Base-by-base conservation (phyloP, 2,797 vertebrate species). In the Agapornis canus region DNA sequence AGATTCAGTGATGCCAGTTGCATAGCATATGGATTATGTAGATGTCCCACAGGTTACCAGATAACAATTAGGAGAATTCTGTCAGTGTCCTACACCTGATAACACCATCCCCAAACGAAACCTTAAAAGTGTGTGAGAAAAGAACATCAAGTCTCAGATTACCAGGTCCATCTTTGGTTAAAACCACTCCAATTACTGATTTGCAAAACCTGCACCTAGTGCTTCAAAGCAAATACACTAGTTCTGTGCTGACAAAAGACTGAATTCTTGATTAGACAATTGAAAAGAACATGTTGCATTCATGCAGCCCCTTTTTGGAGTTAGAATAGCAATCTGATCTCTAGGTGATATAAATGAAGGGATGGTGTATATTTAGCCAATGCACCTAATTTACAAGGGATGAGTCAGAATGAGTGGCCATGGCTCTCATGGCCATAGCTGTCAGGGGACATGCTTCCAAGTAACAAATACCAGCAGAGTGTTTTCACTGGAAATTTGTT, bases 321-420 rank as follows among this genome's bases (percentile, higher is more conserved):
- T 9, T 29, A 57, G 35, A 92, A 40, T n/a, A 61, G 22, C 19
- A 57, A 4, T 26, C 78, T 25, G 8, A 65, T 6, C 17, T 37
- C 5, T 15, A 11, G 16, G 13, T 61, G 37, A 12, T 49, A 25
- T 16, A 66, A 77, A 81, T n/a, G 11, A 37, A 68, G 8, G 39
- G 22, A 11, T 52, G 14, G 29, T 51, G 42, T 9, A 51, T 66
- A 31, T 40, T 45, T 69, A 3, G 2, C 6, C 25, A 32, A 13
- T 27, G 19, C 23, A 26, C 10, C 27, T 57, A 14, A 52, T 25
- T 65, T 56, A 25, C 3, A n/a, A 10, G 22, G 73, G 39, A 13
- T 43, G 5, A 51, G 10, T 39, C 65, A 17, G 13, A 49, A 27
- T 0, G 0, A 12, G n/a, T 31, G 29, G 18, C 29, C 17, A 11